phyloP scores from a whole-genome alignment of 1,140 invertebrate species.

The Helicoverpa zea region DNA sequence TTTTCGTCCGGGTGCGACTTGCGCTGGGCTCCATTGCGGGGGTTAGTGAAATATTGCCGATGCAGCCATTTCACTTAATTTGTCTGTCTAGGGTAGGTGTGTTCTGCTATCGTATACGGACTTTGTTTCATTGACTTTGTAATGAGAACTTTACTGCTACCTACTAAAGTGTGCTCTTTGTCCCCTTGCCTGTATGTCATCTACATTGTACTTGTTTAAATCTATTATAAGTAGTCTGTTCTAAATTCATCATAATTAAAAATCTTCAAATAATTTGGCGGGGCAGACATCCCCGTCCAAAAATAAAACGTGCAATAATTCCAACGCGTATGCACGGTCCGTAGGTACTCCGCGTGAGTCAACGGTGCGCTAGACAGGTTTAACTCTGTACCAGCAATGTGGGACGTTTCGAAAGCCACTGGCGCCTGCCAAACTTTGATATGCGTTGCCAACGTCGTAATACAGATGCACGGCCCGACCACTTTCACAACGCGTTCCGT shows the following conservation, averaged over 20 bases:
- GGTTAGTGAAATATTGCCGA: constrained; percentile 1
- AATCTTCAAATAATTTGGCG: constrained; percentile 1
- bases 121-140: no score
- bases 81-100: not conserved
- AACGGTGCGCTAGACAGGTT: constrained; percentile 48
- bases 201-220: not conserved
- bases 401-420: constrained; percentile 72
- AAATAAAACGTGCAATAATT: constrained; percentile 40
- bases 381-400: constrained; percentile 58
- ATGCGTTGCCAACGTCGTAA: constrained; percentile 64
- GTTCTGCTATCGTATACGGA: not conserved
- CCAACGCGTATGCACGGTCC: not conserved
- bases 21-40: constrained; percentile 1
- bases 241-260: not conserved
- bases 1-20: constrained; percentile 16
- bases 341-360: constrained; percentile 49
- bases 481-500: constrained; percentile 65
- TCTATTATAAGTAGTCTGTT: not conserved
- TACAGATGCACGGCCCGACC: constrained; percentile 46
- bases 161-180: no score
- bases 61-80: not conserved
- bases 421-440: constrained; percentile 75
- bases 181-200: no score
- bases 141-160: no score
- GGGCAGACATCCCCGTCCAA: constrained; percentile 24